A percentile compares a stretch with the other conserved stretches of the same genome.
Evolutionary conservation across 2,113 vertebrate species (phyloP).

Genomic region (Ceyx melanurus): DNA sequence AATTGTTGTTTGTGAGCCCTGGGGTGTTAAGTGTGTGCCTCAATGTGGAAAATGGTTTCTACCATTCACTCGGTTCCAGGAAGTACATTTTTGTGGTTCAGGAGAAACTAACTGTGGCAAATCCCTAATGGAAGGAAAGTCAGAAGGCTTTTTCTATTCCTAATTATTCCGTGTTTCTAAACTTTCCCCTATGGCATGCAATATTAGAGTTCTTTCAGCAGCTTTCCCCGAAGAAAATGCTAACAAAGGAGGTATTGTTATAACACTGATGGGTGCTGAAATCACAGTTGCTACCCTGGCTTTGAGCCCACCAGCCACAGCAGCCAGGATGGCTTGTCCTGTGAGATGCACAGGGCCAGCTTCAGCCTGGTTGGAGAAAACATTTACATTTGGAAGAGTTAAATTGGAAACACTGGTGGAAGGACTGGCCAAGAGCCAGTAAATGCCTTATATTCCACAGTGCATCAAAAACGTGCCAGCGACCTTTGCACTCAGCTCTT

Average conservation of each 20-base stretch:
- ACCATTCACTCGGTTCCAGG: constrained; percentile 2
- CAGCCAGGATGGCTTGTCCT: background rate
- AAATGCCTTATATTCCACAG: background rate
- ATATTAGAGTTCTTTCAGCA: background rate
- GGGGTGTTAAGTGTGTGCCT: background rate
- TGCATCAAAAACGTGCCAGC: background rate
- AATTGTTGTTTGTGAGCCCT: constrained; percentile 10
- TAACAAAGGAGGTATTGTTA: constrained; percentile 4
- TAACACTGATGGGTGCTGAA: background rate
- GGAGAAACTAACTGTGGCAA: constrained; percentile 6
- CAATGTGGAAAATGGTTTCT: background rate
- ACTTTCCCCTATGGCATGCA: background rate
- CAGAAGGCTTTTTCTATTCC: constrained; percentile 5
- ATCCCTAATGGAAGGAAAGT: background rate
- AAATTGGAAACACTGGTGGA: background rate
- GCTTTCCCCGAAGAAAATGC: background rate
- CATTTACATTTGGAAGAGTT: background rate
- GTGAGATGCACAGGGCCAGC: accelerated
- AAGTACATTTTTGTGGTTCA: constrained; percentile 14
- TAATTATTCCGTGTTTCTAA: background rate
- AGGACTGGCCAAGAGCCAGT: background rate
- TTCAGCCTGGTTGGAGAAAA: background rate
- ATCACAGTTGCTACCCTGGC: background rate
- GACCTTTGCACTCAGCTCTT: background rate
- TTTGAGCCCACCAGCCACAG: background rate